Conservation (phyloP, 2,113 vertebrate species). For the Alosa alosa region DNA sequence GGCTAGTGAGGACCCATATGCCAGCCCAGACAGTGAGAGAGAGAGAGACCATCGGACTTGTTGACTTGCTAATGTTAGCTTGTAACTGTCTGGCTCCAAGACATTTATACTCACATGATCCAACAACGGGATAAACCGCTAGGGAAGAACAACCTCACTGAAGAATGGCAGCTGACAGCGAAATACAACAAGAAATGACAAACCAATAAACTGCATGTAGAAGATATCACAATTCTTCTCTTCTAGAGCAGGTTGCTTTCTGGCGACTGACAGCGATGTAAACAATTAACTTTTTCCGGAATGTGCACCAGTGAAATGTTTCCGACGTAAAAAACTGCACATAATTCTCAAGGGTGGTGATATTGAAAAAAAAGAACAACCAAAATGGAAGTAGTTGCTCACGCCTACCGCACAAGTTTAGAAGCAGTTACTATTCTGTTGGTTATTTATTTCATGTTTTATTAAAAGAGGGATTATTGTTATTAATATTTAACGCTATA, state of each 20-base stretch:
- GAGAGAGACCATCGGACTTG: background rate
- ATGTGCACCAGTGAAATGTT: conserved; percentile 40
- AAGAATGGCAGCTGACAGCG: background rate
- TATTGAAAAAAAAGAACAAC: too few species aligned
- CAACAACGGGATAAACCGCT: background rate
- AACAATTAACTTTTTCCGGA: conserved; percentile 33
- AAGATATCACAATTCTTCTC: background rate
- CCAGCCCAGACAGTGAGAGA: background rate
- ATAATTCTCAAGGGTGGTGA: background rate
- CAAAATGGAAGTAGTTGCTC: background rate
- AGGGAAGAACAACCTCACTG: background rate
- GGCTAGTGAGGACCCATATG: background rate
- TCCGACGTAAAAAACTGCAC: conserved; percentile 36
- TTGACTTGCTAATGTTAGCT: background rate
- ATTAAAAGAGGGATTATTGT: background rate
- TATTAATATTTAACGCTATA: conserved; percentile 12
- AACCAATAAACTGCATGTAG: background rate
- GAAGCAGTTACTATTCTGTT: background rate
- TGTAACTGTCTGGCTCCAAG: background rate
- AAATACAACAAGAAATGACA: background rate
- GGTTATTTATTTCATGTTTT: background rate
- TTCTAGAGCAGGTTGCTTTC: background rate
- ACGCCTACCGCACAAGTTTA: background rate
- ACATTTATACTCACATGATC: background rate
- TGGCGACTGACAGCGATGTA: background rate